A percentile compares a stretch with the other conserved stretches of the same genome.
These are phyloP conservation scores for Lampris incognitus DNA, from an alignment of 2,113 vertebrate genomes.

Conservation along the genomic window DNA sequence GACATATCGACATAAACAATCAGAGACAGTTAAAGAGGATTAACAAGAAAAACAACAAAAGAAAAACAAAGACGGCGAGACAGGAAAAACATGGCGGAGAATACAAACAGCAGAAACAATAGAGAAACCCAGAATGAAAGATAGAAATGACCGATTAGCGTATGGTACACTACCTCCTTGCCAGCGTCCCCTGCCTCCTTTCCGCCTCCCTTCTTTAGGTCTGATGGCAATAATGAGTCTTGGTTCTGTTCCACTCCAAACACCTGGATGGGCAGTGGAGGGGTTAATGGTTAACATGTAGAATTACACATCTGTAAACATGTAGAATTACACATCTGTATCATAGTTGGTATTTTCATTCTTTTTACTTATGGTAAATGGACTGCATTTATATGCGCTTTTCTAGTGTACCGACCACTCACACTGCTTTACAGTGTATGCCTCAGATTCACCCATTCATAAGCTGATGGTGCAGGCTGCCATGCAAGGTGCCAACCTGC, in stretches of 20 bases:
- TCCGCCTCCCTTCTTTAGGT: slow-evolving; percentile 75
- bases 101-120: background rate
- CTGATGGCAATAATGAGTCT: slow-evolving; percentile 51
- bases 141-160: background rate
- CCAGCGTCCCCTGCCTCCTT: slow-evolving; percentile 79
- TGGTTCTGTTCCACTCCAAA: slow-evolving; percentile 93
- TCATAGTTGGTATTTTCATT: too few relatives aligned
- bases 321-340: background rate
- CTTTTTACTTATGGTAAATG: too few relatives aligned
- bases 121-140: background rate
- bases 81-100: background rate
- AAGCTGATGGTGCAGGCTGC: too few relatives aligned
- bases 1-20: background rate
- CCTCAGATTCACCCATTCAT: too few relatives aligned
- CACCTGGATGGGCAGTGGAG: slow-evolving; percentile 80
- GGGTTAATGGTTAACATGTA: background rate
- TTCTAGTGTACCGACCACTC: too few relatives aligned
- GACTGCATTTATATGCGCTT: too few relatives aligned
- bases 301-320: background rate
- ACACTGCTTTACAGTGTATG: too few relatives aligned
- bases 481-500: too few relatives aligned
- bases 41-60: background rate
- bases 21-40: background rate
- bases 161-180: slow-evolving; percentile 84
- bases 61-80: background rate